Evolutionary conservation across 92 coral and sea anemone genomes (phyloP).

Genomic region (Umimayanthus chanpuru): DNA sequence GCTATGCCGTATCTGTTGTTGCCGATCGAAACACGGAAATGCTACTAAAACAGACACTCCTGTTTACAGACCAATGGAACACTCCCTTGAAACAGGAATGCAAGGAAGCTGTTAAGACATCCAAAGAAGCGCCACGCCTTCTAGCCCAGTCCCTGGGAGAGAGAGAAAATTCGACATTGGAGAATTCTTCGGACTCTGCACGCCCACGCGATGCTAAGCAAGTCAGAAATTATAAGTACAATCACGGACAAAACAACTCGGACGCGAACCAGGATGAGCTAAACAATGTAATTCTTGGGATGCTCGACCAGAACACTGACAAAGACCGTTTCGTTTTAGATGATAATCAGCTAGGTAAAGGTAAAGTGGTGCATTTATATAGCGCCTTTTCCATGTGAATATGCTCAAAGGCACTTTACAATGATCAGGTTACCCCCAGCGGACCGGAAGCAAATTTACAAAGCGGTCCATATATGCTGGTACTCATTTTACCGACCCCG

Average conservation of each 20-base stretch:
- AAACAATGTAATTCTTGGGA: constrained; percentile 37
- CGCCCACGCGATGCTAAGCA: constrained; percentile 49
- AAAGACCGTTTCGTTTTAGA: constrained; percentile 33
- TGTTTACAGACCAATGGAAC: constrained; percentile 26
- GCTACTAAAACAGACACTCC: constrained; percentile 26
- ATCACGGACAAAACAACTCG: constrained; percentile 11
- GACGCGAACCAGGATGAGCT: constrained; percentile 40
- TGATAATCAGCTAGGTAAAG: too few relatives aligned
- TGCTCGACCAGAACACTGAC: constrained; percentile 42
- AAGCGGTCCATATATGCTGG: too few relatives aligned
- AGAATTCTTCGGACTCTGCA: constrained; percentile 23
- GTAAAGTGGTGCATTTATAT: too few relatives aligned
- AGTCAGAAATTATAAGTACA: constrained; percentile 21
- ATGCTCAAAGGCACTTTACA: too few relatives aligned
- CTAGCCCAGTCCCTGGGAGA: constrained; percentile 48
- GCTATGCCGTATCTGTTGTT: constrained; percentile 31
- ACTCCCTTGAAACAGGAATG: constrained; percentile 45
- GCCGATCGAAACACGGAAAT: constrained; percentile 24
- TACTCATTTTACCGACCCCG: too few relatives aligned
- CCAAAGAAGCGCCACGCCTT: constrained; percentile 48
- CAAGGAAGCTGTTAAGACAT: constrained; percentile 43
- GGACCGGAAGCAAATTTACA: too few relatives aligned
- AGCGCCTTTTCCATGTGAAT: too few relatives aligned
- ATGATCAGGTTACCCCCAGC: too few relatives aligned
- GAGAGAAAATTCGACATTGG: constrained; percentile 16